These are phyloP conservation scores for Oreochromis mossambicus DNA, from an alignment of 2,797 vertebrate species.

Conservation along the genomic window DNA sequence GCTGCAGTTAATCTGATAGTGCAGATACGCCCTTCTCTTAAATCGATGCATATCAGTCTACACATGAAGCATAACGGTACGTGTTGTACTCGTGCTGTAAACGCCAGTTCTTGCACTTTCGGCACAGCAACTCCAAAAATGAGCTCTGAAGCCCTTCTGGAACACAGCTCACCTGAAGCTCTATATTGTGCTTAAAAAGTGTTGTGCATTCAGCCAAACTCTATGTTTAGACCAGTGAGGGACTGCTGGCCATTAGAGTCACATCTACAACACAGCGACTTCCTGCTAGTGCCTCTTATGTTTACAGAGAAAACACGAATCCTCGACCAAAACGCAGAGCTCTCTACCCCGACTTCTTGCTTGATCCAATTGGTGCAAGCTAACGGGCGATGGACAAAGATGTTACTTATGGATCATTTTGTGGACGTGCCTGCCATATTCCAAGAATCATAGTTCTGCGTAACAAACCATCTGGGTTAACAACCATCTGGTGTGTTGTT, in stretches of 20 bases:
- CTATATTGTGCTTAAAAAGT: background rate
- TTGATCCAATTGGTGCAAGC: background rate
- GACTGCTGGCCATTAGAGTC: background rate
- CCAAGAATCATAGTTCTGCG: background rate
- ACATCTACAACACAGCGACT: background rate
- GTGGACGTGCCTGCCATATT: background rate
- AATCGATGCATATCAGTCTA: too few relatives aligned
- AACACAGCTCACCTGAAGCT: background rate
- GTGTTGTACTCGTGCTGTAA: background rate
- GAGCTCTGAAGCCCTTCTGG: background rate
- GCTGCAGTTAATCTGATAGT: background rate
- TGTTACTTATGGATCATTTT: background rate
- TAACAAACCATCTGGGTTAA: background rate
- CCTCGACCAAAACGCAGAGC: background rate
- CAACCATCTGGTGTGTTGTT: background rate
- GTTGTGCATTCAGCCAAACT: too few relatives aligned
- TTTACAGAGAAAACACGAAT: background rate
- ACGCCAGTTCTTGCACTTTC: rapidly evolving
- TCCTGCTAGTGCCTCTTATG: background rate
- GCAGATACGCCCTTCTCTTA: background rate
- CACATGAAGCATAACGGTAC: background rate
- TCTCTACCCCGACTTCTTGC: background rate
- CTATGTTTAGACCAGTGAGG: background rate
- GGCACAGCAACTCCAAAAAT: background rate
- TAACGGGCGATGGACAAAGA: background rate